Evolutionary conservation across 1,140 invertebrate genomes (phyloP), one percentile per base, ranked within the genome.

Genomic region (Drosophila suzukii): DNA sequence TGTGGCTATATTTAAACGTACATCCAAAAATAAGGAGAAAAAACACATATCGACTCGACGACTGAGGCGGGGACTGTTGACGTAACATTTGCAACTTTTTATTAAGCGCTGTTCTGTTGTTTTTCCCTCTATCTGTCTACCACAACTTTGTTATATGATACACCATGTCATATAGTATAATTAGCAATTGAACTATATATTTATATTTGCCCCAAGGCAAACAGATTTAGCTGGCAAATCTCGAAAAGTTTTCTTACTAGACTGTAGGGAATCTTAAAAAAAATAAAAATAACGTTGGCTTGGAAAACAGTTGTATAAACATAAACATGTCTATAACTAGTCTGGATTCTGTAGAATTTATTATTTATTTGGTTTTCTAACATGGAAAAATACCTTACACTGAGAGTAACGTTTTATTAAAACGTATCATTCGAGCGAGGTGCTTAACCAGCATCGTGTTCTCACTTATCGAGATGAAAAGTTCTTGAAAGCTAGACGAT

Each of bases 101-200:
- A 75, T 74, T 71, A 70, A 70, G 27, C 44, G 49, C 39, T 56
- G 15, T 44, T 57, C 27, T 53, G 30, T 60, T 60, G 47, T 55
- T 73, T 38, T 60, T 47, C 36, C 36, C 34, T 41, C 57, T 49
- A 43, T 41, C 51, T 56, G 57, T 41, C 20, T 20, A 53, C 49
- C 24, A 46, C 58, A 34, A 41, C 17, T 46, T 50, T 47, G 72
- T 74, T 75, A 73, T 74, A 56, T 74, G 72, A 74, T 75, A 75
- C 70, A 32, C 44, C 24, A 17, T 24, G 34, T 30, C 36, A 34
- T 71, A 58, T 72, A 72, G 66, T 58, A 71, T 71, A 71, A 72
- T 72, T 71, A 72, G 68, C 68, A 71, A 58, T 72, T 72, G 66
- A 72, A 72, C 66, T 71, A 62, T 54, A 73, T 49, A 58, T 56